These are phyloP conservation scores for Pangasius mekongensis DNA, from an alignment of 2,797 vertebrate genomes.

Conservation along the genomic window DNA sequence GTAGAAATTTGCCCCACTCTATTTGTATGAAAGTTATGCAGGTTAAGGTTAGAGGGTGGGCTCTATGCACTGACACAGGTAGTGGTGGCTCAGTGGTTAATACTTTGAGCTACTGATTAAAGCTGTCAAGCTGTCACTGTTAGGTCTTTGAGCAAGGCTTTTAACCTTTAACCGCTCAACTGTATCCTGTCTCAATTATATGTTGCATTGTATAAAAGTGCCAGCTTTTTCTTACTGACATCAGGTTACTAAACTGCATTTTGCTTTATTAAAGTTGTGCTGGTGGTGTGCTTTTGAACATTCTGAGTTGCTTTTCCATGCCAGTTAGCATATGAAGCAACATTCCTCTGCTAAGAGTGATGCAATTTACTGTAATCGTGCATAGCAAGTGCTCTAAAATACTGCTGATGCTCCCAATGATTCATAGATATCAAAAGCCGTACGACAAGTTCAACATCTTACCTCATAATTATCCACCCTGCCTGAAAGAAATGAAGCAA, in stretches of 20 bases:
- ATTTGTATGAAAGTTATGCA: background rate
- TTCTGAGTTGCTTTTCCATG: background rate
- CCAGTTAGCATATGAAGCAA: conserved; percentile 9
- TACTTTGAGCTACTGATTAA: background rate
- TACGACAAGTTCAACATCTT: background rate
- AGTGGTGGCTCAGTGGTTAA: background rate
- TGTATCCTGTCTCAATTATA: background rate
- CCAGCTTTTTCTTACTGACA: background rate
- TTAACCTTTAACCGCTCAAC: background rate
- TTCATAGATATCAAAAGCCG: background rate
- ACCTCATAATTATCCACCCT: background rate
- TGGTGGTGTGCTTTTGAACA: background rate
- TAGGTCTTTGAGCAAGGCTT: background rate
- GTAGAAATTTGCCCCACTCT: background rate
- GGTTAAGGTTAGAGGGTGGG: background rate
- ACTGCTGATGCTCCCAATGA: background rate
- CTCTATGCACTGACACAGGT: background rate
- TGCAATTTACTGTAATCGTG: conserved; percentile 21
- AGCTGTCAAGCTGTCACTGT: background rate
- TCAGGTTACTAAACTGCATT: background rate
- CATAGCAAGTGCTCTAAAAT: background rate
- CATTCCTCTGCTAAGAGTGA: background rate
- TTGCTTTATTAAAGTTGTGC: background rate
- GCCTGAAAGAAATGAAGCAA: background rate
- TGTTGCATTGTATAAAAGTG: too few relatives aligned